Percentiles rank a stretch among this genome's conserved stretches.
Conservation (phyloP, 2,797 vertebrate species). For the Anguilla anguilla region DNA sequence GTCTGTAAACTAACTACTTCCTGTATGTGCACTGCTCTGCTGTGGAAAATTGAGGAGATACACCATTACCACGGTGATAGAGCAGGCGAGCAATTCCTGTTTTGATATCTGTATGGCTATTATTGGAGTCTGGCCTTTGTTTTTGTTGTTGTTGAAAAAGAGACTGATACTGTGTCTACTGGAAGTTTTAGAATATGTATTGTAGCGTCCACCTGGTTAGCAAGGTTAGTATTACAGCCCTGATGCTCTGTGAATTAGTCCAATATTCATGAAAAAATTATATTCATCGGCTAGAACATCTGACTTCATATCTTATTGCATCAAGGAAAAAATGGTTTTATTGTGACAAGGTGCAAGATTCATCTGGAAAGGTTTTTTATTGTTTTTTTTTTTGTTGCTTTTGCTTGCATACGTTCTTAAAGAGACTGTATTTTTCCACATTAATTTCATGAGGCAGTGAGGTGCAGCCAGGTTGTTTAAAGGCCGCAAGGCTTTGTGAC, state of each 20-base stretch:
- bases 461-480: background rate
- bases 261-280: background rate
- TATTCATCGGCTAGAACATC: background rate
- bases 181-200: background rate
- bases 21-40: no score
- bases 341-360: background rate
- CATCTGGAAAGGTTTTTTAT: background rate
- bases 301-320: background rate
- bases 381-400: constrained; percentile 1
- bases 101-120: no score
- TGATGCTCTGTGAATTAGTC: background rate
- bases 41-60: no score
- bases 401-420: background rate
- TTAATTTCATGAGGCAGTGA: background rate
- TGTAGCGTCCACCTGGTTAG: background rate
- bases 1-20: no score
- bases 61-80: no score
- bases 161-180: background rate
- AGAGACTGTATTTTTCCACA: no score
- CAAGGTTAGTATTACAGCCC: background rate
- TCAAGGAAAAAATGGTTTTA: background rate
- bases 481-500: background rate
- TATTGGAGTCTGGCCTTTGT: no score
- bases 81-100: no score
- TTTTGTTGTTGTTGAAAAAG: background rate